Evolutionary conservation across 2,113 vertebrate genomes (phyloP).

Genomic region (Corythaeola cristata): DNA sequence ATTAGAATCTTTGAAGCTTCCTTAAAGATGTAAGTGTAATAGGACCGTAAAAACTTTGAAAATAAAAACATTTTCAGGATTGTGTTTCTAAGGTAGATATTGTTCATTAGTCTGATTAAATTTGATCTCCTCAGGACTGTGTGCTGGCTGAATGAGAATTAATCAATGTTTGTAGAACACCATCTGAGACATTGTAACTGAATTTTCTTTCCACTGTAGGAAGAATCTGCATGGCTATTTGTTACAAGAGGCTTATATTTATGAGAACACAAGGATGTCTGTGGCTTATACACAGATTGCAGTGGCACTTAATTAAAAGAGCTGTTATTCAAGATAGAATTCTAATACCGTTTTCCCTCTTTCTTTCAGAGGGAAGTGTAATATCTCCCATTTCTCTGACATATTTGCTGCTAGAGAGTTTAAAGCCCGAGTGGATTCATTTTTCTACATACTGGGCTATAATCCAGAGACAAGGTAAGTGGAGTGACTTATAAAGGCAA

Average conservation of each 20-base stretch:
- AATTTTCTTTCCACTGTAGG: background rate
- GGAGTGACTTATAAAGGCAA: background rate
- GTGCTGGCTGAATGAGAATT: background rate
- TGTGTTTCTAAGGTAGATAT: background rate
- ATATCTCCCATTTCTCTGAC: conserved; percentile 99
- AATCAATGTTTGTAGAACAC: background rate
- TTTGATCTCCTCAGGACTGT: background rate
- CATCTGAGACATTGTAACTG: background rate
- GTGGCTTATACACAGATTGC: background rate
- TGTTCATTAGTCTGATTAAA: background rate
- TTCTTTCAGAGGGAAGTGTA: conserved; percentile 94
- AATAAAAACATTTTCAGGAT: background rate
- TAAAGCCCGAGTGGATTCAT: conserved; percentile 96
- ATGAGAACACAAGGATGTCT: background rate
- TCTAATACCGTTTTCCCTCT: conserved; percentile 51
- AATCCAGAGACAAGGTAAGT: conserved; percentile 99
- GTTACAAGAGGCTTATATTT: background rate
- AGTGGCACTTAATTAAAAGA: background rate
- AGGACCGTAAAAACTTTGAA: background rate
- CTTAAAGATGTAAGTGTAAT: background rate
- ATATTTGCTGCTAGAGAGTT: conserved; percentile 99
- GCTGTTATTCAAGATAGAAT: background rate
- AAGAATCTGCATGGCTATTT: background rate
- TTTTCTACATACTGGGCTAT: conserved; percentile 99
- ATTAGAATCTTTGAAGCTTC: background rate